Evolutionary conservation across 53 echinoderm and acorn worm species (phyloP).

Genomic region (Antedon mediterranea): DNA sequence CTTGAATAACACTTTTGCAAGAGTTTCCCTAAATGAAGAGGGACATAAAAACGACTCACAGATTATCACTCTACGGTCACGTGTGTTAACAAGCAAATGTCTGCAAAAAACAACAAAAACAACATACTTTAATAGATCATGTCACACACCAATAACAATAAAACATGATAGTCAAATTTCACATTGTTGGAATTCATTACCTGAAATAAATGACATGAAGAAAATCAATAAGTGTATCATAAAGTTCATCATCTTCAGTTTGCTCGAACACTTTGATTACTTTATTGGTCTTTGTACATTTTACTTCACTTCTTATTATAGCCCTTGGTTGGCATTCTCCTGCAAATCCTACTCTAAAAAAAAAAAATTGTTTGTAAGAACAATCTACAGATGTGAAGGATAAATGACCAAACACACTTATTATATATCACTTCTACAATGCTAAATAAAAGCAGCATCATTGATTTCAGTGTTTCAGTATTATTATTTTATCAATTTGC

Average conservation of each 20-base stretch:
- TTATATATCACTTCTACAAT: too few relatives aligned
- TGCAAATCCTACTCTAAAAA: slow-evolving; percentile 81
- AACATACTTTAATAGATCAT: too few relatives aligned
- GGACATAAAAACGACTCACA: slow-evolving; percentile 90
- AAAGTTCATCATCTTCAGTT: slow-evolving; percentile 55
- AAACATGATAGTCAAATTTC: not conserved
- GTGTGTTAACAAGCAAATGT: slow-evolving; percentile 80
- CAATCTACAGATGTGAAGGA: too few relatives aligned
- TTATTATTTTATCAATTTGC: too few relatives aligned
- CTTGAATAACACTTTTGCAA: slow-evolving; percentile 87
- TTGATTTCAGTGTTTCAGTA: too few relatives aligned
- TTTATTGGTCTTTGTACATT: slow-evolving; percentile 54
- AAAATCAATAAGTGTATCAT: slow-evolving; percentile 73
- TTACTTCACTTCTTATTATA: slow-evolving; percentile 61
- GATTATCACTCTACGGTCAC: slow-evolving; percentile 72
- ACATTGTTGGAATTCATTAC: slow-evolving; percentile 33
- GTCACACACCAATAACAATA: not conserved
- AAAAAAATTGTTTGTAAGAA: too few relatives aligned
- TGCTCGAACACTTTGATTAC: slow-evolving; percentile 43
- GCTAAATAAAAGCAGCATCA: too few relatives aligned
- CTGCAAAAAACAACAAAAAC: slow-evolving; percentile 19
- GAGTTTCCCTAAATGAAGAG: slow-evolving; percentile 73
- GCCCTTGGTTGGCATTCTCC: slow-evolving; percentile 80
- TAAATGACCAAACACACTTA: too few relatives aligned
- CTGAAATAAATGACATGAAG: slow-evolving; percentile 79